Conservation (phyloP, 2,113 vertebrate species). For the Lagopus muta region DNA sequence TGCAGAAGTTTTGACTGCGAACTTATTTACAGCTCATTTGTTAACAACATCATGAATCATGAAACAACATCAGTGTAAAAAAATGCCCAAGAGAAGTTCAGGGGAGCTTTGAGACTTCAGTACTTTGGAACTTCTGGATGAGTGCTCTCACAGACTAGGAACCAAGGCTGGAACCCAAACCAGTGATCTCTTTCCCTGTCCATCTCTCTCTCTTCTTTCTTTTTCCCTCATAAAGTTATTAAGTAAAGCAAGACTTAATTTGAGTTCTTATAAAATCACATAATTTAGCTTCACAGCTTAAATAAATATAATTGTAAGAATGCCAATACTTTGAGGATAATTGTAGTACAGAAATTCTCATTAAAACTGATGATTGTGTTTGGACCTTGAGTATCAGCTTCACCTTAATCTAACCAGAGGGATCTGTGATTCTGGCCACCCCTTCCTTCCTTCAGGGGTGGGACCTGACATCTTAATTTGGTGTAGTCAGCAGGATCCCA, state of each 20-base stretch:
- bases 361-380: not conserved
- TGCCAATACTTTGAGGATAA: not conserved
- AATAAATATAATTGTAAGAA: not conserved
- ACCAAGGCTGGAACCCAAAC: not conserved
- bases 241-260: not conserved
- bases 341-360: not conserved
- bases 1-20: not conserved
- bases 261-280: not conserved
- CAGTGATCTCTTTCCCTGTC: not conserved
- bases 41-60: not conserved
- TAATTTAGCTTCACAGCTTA: not conserved
- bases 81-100: not conserved
- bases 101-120: not conserved
- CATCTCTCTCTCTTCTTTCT: not conserved
- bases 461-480: too few relatives aligned
- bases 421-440: not conserved
- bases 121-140: not conserved
- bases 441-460: too few relatives aligned
- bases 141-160: not conserved
- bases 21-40: not conserved
- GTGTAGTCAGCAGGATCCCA: too few relatives aligned
- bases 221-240: not conserved
- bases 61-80: not conserved
- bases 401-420: not conserved
- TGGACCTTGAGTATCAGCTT: not conserved